Percentiles rank a stretch among this genome's conserved stretches.
These are phyloP conservation scores for Biston stratarius DNA, from an alignment of 2,888 invertebrate genomes.

Conservation along the genomic window DNA sequence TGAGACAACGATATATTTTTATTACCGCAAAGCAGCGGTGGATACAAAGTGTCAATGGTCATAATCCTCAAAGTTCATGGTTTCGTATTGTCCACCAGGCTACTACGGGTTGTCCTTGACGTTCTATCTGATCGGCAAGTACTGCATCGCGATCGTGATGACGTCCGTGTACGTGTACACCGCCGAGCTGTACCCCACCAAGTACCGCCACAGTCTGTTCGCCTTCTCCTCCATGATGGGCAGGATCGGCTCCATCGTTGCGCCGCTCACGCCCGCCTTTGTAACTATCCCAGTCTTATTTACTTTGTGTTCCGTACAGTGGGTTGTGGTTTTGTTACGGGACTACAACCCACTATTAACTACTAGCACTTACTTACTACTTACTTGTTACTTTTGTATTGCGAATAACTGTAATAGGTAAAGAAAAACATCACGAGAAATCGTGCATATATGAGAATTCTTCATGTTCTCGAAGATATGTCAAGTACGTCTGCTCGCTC, in stretches of 20 bases:
- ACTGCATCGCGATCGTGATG: constrained; percentile 87
- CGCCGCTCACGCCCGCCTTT: constrained; percentile 88
- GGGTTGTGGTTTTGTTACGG: too few relatives aligned
- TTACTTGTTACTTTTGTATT: too few relatives aligned
- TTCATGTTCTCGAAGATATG: too few relatives aligned
- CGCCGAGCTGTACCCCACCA: constrained; percentile 89
- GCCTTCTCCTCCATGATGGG: constrained; percentile 89
- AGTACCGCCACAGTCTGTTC: constrained; percentile 87
- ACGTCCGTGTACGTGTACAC: constrained; percentile 88
- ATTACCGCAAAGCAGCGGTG: background rate
- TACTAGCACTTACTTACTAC: background rate
- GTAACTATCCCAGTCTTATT: constrained; percentile 65
- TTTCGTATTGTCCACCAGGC: constrained; percentile 35
- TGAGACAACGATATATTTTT: background rate
- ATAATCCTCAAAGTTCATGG: background rate
- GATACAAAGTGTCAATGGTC: background rate
- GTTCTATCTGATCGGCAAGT: constrained; percentile 86
- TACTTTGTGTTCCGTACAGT: background rate
- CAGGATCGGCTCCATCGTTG: constrained; percentile 88
- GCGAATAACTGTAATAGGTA: too few relatives aligned
- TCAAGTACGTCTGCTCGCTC: too few relatives aligned
- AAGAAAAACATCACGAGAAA: too few relatives aligned
- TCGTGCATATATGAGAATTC: too few relatives aligned
- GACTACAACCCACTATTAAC: too few relatives aligned
- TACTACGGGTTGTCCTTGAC: constrained; percentile 64